Evolutionary conservation across 2,113 vertebrate species (phyloP).

Genomic region (Prietella phreatophila): DNA sequence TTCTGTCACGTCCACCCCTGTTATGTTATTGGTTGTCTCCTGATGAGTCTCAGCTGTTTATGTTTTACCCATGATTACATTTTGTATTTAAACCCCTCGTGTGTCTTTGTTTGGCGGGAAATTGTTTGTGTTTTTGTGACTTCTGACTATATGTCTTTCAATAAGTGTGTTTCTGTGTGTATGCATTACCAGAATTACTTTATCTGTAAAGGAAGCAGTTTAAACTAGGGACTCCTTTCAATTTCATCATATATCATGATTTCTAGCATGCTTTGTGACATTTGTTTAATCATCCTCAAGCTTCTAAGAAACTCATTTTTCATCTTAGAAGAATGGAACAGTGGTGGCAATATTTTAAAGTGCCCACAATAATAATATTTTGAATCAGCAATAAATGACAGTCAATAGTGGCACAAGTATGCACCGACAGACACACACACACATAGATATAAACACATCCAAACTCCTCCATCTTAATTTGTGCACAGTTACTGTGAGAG

Average conservation of each 20-base stretch:
- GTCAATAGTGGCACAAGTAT: background rate
- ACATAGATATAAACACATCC: background rate
- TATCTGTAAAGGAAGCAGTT: background rate
- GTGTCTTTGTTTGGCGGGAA: too few relatives aligned
- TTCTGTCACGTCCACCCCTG: too few relatives aligned
- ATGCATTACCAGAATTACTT: background rate
- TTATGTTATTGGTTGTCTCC: too few relatives aligned
- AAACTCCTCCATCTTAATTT: conserved; percentile 34
- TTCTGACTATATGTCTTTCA: background rate
- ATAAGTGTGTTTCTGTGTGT: too few relatives aligned
- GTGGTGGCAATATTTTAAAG: background rate
- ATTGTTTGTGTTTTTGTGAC: too few relatives aligned
- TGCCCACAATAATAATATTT: background rate
- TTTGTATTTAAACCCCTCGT: too few relatives aligned
- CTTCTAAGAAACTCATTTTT: background rate
- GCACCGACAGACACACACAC: background rate
- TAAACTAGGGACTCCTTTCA: background rate
- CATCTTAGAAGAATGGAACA: background rate
- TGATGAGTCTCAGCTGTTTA: too few relatives aligned
- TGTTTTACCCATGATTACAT: too few relatives aligned
- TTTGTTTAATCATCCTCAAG: background rate
- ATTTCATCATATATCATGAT: background rate
- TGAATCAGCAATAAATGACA: background rate
- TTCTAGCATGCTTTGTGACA: background rate
- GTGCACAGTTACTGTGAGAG: conserved; percentile 10